These are phyloP conservation scores for Hofmannophila pseudospretella DNA, from an alignment of 2,888 invertebrate species.

Conservation along the genomic window DNA sequence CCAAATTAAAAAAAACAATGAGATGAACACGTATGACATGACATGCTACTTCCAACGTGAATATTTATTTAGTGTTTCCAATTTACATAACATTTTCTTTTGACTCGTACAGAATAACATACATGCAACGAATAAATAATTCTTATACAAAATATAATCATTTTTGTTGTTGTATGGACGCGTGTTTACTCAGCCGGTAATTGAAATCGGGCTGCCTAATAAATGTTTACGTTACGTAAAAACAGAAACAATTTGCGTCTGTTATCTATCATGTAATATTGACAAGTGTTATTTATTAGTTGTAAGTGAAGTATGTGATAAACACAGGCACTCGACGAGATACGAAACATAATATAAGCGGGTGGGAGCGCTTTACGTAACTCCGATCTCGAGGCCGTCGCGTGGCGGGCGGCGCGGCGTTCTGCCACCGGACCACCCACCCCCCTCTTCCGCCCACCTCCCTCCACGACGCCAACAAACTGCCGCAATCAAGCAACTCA, in stretches of 20 bases:
- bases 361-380: constrained; percentile 48
- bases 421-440: constrained; percentile 18
- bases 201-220: constrained; percentile 5
- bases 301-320: constrained; percentile 51
- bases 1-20: background rate
- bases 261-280: constrained; percentile 34
- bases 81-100: too few species aligned
- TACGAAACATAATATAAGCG: constrained; percentile 39
- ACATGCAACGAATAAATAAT: too few species aligned
- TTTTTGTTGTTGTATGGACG: too few species aligned
- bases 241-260: constrained; percentile 28
- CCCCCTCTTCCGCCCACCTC: constrained; percentile 33
- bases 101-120: too few species aligned
- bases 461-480: constrained; percentile 20
- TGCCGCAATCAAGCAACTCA: constrained; percentile 35
- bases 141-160: too few species aligned
- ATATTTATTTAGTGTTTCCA: too few species aligned
- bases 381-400: constrained; percentile 25
- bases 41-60: too few species aligned
- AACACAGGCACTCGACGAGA: constrained; percentile 48
- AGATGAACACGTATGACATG: too few species aligned
- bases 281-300: constrained; percentile 47
- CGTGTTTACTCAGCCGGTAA: background rate
- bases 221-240: constrained; percentile 20
- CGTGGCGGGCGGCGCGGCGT: constrained; percentile 21